Conservation (phyloP, 2,888 invertebrate genomes). For the Oxycera nigricornis region DNA sequence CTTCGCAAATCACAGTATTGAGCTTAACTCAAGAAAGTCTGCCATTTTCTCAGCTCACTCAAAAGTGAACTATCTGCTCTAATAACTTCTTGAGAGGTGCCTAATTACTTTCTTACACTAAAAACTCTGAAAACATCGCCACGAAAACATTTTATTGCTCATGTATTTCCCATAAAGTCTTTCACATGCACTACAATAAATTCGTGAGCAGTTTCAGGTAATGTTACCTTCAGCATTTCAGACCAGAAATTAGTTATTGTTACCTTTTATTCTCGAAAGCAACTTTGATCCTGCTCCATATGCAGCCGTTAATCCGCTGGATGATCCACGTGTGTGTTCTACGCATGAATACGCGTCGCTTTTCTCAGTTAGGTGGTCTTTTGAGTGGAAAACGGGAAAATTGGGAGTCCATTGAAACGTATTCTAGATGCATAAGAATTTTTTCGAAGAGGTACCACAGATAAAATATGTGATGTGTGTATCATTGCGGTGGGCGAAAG, state of each 20-base stretch:
- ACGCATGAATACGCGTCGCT: neutral
- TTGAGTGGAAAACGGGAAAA: neutral
- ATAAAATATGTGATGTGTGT: too few species aligned
- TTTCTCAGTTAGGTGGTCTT: neutral
- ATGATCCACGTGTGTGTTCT: neutral
- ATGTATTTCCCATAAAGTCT: neutral
- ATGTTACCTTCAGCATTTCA: neutral
- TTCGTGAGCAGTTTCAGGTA: neutral
- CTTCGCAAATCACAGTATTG: too few species aligned
- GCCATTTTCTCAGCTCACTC: neutral
- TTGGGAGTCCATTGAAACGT: too few species aligned
- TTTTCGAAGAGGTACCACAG: too few species aligned
- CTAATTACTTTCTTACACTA: neutral
- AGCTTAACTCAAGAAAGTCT: too few species aligned
- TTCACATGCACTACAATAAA: neutral
- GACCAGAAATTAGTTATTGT: neutral
- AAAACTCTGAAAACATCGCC: neutral
- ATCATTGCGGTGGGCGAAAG: too few species aligned
- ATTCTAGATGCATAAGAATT: too few species aligned
- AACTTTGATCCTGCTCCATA: neutral
- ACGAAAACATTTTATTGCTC: neutral
- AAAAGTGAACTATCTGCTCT: neutral
- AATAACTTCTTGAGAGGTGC: neutral
- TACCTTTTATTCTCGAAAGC: neutral
- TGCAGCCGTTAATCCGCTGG: neutral